Evolutionary conservation across 2,797 vertebrate species (phyloP).

Genomic region (Tauraco hartlaubi): DNA sequence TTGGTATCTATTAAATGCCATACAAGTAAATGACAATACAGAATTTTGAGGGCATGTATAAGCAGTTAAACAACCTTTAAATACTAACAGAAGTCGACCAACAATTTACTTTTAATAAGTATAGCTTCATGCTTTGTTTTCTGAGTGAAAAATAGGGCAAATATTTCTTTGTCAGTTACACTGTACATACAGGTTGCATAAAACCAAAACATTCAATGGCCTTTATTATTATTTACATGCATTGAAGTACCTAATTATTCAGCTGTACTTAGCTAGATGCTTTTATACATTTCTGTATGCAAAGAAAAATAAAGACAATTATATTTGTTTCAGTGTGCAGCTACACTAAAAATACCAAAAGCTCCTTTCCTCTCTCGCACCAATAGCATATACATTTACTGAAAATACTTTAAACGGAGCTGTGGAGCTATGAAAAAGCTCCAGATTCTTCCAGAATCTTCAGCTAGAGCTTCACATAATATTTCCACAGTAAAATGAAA

Average conservation of each 20-base stretch:
- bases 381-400: background rate
- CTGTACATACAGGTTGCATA: background rate
- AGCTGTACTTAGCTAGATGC: background rate
- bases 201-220: background rate
- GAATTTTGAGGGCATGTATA: background rate
- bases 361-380: background rate
- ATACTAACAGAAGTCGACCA: background rate
- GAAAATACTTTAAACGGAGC: background rate
- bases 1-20: background rate
- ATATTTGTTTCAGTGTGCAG: background rate
- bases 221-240: background rate
- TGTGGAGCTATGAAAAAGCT: background rate
- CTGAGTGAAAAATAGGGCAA: background rate
- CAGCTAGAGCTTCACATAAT: background rate
- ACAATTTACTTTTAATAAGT: background rate
- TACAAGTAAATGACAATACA: background rate
- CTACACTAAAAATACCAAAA: background rate
- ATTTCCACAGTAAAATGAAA: background rate
- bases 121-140: background rate
- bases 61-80: background rate
- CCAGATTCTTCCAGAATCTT: background rate
- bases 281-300: background rate
- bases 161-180: background rate
- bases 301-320: background rate
- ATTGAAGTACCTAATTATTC: background rate